These are phyloP conservation scores for Danio jaintianensis DNA, from an alignment of 2,797 vertebrate genomes.

Conservation along the genomic window DNA sequence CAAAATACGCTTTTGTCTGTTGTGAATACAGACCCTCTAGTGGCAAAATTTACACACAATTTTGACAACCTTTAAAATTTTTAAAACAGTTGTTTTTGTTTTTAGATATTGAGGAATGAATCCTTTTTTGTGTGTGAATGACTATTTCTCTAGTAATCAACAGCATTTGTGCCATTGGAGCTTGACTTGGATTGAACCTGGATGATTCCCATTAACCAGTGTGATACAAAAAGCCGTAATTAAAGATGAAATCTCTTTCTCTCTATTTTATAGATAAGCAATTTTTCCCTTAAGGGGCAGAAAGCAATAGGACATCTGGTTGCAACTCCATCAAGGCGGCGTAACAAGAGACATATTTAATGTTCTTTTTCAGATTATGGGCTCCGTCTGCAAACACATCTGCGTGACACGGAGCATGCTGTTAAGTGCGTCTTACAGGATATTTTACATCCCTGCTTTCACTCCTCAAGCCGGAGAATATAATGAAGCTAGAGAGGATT, in stretches of 20 bases:
- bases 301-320: constrained; percentile 30
- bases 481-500: constrained; percentile 21
- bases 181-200: constrained; percentile 16
- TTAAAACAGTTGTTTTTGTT: not conserved
- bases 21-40: too few species aligned
- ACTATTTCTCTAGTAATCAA: not conserved
- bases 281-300: constrained; percentile 14
- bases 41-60: too few species aligned
- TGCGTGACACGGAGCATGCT: constrained; percentile 10
- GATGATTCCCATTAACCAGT: constrained; percentile 24
- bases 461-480: constrained; percentile 3
- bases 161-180: not conserved
- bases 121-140: too few species aligned
- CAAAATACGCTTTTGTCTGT: too few species aligned
- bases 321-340: constrained; percentile 3
- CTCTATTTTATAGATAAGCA: constrained; percentile 38
- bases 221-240: constrained; percentile 10
- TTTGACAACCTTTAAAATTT: too few species aligned
- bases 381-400: not conserved
- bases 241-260: constrained; percentile 25
- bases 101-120: not conserved
- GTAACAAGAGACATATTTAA: constrained; percentile 38
- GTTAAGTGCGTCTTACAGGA: constrained; percentile 10
- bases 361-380: constrained; percentile 15
- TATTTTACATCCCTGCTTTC: not conserved